Evolutionary conservation across 2,797 vertebrate genomes (phyloP), one percentile per base, ranked within the genome.

Genomic region (Galaxias olidus): DNA sequence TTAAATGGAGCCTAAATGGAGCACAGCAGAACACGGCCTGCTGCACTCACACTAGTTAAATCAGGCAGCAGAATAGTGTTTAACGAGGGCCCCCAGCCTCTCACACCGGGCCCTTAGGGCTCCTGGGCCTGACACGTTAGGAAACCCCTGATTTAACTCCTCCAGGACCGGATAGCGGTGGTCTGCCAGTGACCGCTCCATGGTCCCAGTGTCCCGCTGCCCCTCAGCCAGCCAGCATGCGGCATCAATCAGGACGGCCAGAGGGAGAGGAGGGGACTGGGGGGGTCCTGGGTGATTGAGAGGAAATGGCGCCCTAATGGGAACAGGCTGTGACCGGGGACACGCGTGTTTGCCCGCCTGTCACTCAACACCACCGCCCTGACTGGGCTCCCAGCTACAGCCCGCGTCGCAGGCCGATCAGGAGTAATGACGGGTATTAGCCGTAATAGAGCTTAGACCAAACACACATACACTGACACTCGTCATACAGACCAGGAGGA

Each of bases 241-340:
- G 10, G 75, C 65, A 84, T 83, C 79, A 81, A 86, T 88, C 82
- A 84, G 46, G 7, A 78, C 68, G 69, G 77, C 86, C 87, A 90
- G 90, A 91, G 87, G 87, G 72, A 73, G 76, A 30, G 30, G 58
- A 14, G 13, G 13, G 59, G 66, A 14, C 54, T 43, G 10, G 1
- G 59, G 59, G 75, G 59, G 60, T 69, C 47, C 48, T 65, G 46
- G 48, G 0, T 86, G 87, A 91, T 84, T 82, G 78, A 84, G 71
- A 79, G 88, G 91, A 92, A 92, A 90, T 80, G 73, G 82, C 74
- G 41, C 40, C 72, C 91, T 91, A 92, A 90, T 77, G 79, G 77
- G 62, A 90, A 77, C 88, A 87, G 86, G 84, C 86, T 90, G 89
- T 83, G 87, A 79, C 71, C 61, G 62, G 56, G 70, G 73, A 82